Base-by-base conservation (phyloP, 2,888 invertebrate genomes). In the Tetheella fluctuosa region DNA sequence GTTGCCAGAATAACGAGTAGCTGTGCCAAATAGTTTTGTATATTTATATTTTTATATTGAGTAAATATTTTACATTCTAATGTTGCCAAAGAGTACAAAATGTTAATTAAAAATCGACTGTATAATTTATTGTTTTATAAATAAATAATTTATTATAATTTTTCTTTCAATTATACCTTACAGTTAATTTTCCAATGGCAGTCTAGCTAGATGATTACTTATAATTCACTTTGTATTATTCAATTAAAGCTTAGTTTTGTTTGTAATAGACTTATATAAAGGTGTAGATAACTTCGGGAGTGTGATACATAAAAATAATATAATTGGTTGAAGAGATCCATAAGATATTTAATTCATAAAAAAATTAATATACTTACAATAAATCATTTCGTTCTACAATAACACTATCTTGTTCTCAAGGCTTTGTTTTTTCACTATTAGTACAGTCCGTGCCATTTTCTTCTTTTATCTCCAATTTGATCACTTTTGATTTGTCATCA, bases 391-490 rank as follows among this genome's bases (percentile, higher is more conserved):
- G 59, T 58, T 63, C 23, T 66, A 64, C 60, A 62, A 42, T 58
- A 52, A 58, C 54, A 59, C 34, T n/a, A n/a, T n/a, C 28, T 52
- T 60, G 56, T 54, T 63, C 57, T 52, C 28, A 54, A 63, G 17
- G 39, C 57, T 69, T 68, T 64, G 65, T 69, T 59, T 69, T 58
- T 56, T 66, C 63, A 62, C 48, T 13, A 7, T 34, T 17, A 20
- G 42, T 17, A 20, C 55, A 48, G 17, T 23, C 55, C 34, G 23
- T 12, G 34, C 34, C 59, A 62, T 57, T 60, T 65, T 84, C 83
- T 53, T 84, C 76, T 62, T 85, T 83, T 12, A 79, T 58, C 65
- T 88, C 86, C 55, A 86, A 62, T 76, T 91, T 90, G 13, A 86
- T 77, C 8, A 88, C 69, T 76, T 91, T 90, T 1, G 81, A 62